Evolutionary conservation across 1,140 invertebrate species (phyloP), one percentile per base, ranked within the genome.

Genomic region (Aleiodes sp.): DNA sequence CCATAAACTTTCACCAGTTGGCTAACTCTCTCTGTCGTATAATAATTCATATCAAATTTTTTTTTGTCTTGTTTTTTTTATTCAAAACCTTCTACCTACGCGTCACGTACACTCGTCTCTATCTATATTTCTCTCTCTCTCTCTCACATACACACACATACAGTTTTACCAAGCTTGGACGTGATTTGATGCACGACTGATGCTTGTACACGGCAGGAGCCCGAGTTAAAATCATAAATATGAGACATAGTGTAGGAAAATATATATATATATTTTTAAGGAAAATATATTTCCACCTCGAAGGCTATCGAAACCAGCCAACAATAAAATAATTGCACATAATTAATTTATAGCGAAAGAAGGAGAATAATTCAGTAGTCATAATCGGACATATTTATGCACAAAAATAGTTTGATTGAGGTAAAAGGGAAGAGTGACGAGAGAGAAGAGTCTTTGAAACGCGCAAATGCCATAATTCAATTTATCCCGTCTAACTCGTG

Each of bases 141-240:
- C n/a, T n/a, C n/a, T n/a, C n/a, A n/a, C n/a, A n/a, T n/a, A n/a
- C n/a, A n/a, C n/a, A n/a, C n/a, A n/a, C n/a, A n/a, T n/a, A n/a
- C n/a, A n/a, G 39, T n/a, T 43, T 43, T 7, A 2, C 1, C 39
- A 43, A 16, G 39, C n/a, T 43, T 43, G n/a, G n/a, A n/a, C n/a
- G n/a, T n/a, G n/a, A n/a, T n/a, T n/a, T 43, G 39, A 43, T 43
- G 39, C 39, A 43, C 39, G n/a, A 43, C 39, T 43, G 39, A 43
- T 43, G 39, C 39, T 12, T 16, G n/a, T 2, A 43, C 39, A n/a
- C n/a, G n/a, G n/a, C n/a, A n/a, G n/a, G n/a, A n/a, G n/a, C 39
- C 2, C 39, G 2, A 12, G 39, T 16, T 43, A 16, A 16, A 43
- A 43, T n/a, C 39, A 16, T 1, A 43, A 43, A 43, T 43, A 16